Evolutionary conservation across 2,113 vertebrate species (phyloP), one percentile per base, ranked within the genome.

Genomic region (Danio rerio): DNA sequence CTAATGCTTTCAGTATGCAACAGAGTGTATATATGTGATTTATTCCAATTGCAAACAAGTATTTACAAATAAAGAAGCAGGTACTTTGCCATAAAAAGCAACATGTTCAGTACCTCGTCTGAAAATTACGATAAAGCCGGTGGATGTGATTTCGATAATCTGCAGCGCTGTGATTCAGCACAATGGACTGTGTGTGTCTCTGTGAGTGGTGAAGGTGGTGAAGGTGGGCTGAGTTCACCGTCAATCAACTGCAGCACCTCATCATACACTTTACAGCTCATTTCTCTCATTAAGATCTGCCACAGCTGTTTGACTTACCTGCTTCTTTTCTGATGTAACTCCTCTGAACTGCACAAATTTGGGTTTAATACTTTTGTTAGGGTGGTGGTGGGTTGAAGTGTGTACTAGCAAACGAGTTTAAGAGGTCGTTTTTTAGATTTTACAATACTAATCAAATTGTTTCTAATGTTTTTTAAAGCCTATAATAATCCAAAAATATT

Each of bases 111-210:
- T 15, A 1, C 11, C 7, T 6, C 15, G 6, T 53, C 20, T 21
- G 20, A 31, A 7, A 31, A 71, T 16, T 52, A 21, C 13, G 12
- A 71, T 21, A n/a, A 13, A 53, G 12, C 20, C 69, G 9, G 40
- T 5, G 40, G 15, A 43, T 66, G 15, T 66, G 63, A n/a, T 45
- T n/a, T 7, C 9, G 45, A 49, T 10, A 56, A 5, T 59, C n/a
- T 75, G 4, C n/a, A 18, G 16, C 31, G 16, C 53, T 20, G 18
- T 65, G 83, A 81, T 71, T 78, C 73, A 85, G 73, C 79, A 81
- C 62, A 70, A 81, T 63, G 50, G 63, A 71, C 62, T 42, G 20
- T 18, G 53, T 81, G 47, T 62, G 53, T 61, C 9, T 81, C 49
- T 21, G 20, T 55, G 80, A 78, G 40, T 85, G 65, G 71, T 65